phyloP scores from a whole-genome alignment of 2,888 invertebrate genomes.

The Pyrochroa serraticornis region DNA sequence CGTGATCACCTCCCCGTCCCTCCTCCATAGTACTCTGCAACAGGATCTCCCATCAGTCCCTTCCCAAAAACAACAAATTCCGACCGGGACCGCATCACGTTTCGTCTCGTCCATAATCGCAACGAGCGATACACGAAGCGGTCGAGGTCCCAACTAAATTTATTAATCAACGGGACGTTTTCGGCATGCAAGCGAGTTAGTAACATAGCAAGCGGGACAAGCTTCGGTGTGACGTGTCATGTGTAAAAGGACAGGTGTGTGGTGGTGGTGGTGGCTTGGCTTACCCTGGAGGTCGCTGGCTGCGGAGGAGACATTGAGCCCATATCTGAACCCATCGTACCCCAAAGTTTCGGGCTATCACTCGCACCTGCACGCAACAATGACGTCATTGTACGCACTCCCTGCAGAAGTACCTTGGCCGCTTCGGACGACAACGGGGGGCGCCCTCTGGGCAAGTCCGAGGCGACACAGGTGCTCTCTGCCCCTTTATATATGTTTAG shows the following conservation, averaged over 20 bases:
- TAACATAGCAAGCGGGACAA: conserved; percentile 47
- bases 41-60: conserved; percentile 6
- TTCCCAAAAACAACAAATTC: conserved; percentile 26
- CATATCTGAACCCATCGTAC: conserved; percentile 61
- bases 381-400: conserved; percentile 57
- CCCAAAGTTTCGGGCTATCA: conserved; percentile 64
- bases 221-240: conserved; percentile 31
- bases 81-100: background rate
- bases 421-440: conserved; percentile 24
- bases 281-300: conserved; percentile 68
- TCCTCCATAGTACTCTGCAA: conserved; percentile 77
- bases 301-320: conserved; percentile 62
- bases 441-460: conserved; percentile 11
- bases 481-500: conserved; percentile 48
- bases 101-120: conserved; percentile 15
- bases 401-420: conserved; percentile 48
- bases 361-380: conserved; percentile 62
- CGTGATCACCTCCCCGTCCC: conserved; percentile 77
- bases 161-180: background rate
- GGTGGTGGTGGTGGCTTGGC: conserved; percentile 55
- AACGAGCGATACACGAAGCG: conserved; percentile 14
- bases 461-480: conserved; percentile 44
- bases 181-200: conserved; percentile 43
- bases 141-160: background rate
- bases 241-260: conserved; percentile 46